Percentiles rank a stretch among this genome's conserved stretches.
Evolutionary conservation across 1,140 invertebrate species (phyloP).

Genomic region (Atta texana): DNA sequence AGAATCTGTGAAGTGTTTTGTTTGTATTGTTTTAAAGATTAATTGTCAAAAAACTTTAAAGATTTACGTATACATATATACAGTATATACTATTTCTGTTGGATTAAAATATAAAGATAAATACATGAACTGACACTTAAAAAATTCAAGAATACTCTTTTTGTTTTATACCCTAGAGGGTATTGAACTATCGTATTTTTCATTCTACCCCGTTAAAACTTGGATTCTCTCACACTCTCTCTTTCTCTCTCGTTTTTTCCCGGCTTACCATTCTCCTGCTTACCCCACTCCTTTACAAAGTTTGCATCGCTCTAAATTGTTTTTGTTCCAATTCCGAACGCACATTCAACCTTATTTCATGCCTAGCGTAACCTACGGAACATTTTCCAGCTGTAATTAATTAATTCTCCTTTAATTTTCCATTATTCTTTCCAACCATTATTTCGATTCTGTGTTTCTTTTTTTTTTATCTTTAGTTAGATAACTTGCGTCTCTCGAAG

Average conservation of each 20-base stretch:
- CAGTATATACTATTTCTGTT: neutral
- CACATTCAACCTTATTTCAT: conserved; percentile 47
- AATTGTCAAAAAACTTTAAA: neutral
- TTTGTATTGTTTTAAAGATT: neutral
- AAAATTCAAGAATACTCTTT: neutral
- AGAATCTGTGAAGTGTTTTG: neutral
- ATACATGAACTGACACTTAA: conserved; percentile 55
- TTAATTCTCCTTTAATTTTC: conserved; percentile 58
- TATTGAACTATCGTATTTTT: neutral
- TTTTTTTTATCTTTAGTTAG: neutral
- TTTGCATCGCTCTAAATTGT: conserved; percentile 46
- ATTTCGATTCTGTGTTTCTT: neutral
- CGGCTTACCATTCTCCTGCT: neutral
- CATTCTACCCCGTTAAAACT: conserved; percentile 3
- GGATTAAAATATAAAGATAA: neutral
- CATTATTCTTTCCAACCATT: neutral
- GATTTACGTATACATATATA: neutral
- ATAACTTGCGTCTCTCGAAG: conserved; percentile 19
- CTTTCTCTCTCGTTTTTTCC: neutral
- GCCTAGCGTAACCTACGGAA: neutral
- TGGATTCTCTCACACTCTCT: conserved; percentile 18
- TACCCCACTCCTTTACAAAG: conserved; percentile 29
- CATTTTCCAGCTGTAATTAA: conserved; percentile 63
- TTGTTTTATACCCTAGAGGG: neutral
- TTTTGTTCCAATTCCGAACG: conserved; percentile 47